A percentile compares a stretch with the other conserved stretches of the same genome.
Evolutionary conservation across 1,140 invertebrate species (phyloP).

Genomic region (Agrypnia vestita): DNA sequence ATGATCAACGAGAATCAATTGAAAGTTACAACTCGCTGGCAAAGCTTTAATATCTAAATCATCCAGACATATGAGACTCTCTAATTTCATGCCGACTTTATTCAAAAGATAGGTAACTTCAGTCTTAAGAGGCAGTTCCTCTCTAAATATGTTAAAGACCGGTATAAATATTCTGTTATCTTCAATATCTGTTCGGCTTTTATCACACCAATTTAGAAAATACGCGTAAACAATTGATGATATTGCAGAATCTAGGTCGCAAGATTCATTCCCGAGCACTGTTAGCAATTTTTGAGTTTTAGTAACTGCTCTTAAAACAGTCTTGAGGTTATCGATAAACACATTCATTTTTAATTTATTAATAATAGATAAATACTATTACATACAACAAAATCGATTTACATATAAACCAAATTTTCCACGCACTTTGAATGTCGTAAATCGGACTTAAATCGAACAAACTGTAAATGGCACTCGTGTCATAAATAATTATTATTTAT

Average conservation of each 20-base stretch:
- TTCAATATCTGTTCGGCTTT: slow-evolving; percentile 57
- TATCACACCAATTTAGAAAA: slow-evolving; percentile 65
- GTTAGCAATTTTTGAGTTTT: slow-evolving; percentile 60
- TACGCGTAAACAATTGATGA: slow-evolving; percentile 75
- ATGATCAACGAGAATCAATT: slow-evolving; percentile 83
- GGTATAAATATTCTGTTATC: slow-evolving; percentile 70
- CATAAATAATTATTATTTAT: too few relatives aligned
- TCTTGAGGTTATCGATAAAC: slow-evolving; percentile 35
- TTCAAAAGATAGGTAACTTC: slow-evolving; percentile 79
- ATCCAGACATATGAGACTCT: slow-evolving; percentile 2
- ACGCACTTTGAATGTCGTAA: too few relatives aligned
- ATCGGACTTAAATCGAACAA: too few relatives aligned
- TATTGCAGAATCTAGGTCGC: slow-evolving; percentile 82
- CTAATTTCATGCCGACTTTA: slow-evolving; percentile 68
- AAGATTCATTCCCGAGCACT: slow-evolving; percentile 81
- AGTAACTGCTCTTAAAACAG: neutral
- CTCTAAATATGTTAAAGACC: slow-evolving; percentile 77
- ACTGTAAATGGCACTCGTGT: too few relatives aligned
- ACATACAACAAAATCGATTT: too few relatives aligned
- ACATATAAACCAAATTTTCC: too few relatives aligned
- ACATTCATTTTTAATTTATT: slow-evolving; percentile 14
- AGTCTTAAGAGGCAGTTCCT: slow-evolving; percentile 79
- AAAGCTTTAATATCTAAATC: slow-evolving; percentile 69
- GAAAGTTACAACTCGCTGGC: slow-evolving; percentile 62
- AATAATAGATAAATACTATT: neutral